A percentile compares a stretch with the other conserved stretches of the same genome.
phyloP scores from a whole-genome alignment of 2,797 vertebrate species.

The Malurus leucopterus region DNA sequence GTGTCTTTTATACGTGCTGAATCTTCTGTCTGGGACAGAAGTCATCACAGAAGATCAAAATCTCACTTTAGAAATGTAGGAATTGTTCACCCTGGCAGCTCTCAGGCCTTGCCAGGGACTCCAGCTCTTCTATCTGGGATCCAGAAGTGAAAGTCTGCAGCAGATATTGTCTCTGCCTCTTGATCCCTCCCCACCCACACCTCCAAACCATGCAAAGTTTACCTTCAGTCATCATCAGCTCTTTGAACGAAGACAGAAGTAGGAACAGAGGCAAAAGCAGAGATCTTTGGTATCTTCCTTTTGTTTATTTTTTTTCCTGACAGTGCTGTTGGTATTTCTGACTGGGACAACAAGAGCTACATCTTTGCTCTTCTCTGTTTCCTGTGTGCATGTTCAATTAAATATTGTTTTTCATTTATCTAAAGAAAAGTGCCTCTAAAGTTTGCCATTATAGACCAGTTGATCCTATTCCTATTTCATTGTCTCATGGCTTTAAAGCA shows the following conservation, averaged over 20 bases:
- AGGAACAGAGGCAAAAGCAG: neutral
- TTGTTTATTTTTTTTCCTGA: rapidly evolving
- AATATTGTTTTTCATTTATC: neutral
- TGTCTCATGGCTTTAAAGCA: neutral
- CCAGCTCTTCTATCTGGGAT: neutral
- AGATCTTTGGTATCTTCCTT: neutral
- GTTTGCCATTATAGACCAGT: neutral
- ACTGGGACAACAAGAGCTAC: neutral
- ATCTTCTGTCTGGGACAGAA: neutral
- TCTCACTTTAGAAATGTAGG: neutral
- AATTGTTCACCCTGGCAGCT: neutral
- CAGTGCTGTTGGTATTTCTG: neutral
- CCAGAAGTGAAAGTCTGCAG: neutral
- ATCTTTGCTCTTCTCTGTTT: neutral
- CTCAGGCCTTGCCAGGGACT: neutral
- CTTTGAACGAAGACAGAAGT: neutral
- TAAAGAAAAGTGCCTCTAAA: neutral
- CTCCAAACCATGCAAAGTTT: neutral
- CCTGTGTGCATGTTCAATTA: neutral
- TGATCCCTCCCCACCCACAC: neutral
- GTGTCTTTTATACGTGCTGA: neutral
- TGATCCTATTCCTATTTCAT: neutral
- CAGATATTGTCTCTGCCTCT: neutral
- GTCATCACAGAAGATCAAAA: neutral
- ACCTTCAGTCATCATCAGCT: neutral